Conservation (phyloP, 1,140 invertebrate species). For the Pectinophora gossypiella region DNA sequence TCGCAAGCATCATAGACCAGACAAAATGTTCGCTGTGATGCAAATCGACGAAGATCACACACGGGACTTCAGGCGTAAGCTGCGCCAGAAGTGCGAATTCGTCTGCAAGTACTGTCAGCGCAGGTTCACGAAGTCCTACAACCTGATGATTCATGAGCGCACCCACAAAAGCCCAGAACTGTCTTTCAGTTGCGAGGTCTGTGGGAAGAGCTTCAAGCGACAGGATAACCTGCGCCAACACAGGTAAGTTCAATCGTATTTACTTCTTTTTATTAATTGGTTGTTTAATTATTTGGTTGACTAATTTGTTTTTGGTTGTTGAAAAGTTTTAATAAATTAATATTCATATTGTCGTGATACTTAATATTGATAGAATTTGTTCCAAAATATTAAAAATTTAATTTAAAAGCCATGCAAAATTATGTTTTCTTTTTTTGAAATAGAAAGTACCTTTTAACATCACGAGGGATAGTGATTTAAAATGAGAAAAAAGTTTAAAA, state of each 20-base stretch:
- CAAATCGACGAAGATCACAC: constrained; percentile 93
- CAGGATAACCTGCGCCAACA: constrained; percentile 97
- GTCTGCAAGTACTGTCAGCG: constrained; percentile 99
- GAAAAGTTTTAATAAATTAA: no score
- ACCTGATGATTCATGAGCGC: constrained; percentile 99
- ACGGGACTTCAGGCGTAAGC: constrained; percentile 94
- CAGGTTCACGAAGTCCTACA: constrained; percentile 99
- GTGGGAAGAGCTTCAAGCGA: constrained; percentile 98
- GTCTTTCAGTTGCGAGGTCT: constrained; percentile 98
- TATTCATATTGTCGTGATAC: no score
- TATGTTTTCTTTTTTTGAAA: no score
- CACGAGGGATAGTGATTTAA: no score
- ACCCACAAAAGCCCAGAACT: constrained; percentile 98
- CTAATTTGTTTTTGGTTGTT: constrained; percentile 4
- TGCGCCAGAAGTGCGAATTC: constrained; percentile 96
- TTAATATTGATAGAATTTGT: no score
- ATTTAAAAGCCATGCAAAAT: no score
- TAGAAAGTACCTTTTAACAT: no score
- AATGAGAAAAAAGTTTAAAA: no score
- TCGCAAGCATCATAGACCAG: constrained; percentile 67
- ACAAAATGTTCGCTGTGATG: constrained; percentile 90
- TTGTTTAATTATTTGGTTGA: constrained; percentile 9
- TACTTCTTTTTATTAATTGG: constrained; percentile 11
- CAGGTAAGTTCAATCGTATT: constrained; percentile 86
- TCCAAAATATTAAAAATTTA: no score